These are phyloP conservation scores for Temnothorax longispinosus DNA, from an alignment of 1,140 invertebrate genomes.

Conservation along the genomic window DNA sequence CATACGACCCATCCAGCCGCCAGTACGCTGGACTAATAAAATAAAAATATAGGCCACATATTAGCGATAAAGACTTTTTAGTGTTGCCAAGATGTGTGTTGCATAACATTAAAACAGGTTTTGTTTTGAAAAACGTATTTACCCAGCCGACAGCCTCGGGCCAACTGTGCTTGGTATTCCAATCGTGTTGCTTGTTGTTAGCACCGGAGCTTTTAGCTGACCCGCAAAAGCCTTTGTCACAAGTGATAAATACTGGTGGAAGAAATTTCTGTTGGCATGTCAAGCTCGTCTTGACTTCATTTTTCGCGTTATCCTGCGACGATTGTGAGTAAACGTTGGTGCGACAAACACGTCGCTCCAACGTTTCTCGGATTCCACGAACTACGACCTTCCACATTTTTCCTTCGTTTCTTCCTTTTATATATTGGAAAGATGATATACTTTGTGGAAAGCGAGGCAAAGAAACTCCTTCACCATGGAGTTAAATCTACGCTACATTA, in stretches of 20 bases:
- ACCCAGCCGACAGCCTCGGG: constrained; percentile 81
- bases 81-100: background rate
- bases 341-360: constrained; percentile 78
- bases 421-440: background rate
- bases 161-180: constrained; percentile 77
- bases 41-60: constrained; percentile 62
- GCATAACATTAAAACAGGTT: background rate
- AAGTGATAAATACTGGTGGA: constrained; percentile 56
- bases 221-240: constrained; percentile 67
- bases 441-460: background rate
- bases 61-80: background rate
- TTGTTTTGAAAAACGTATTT: constrained; percentile 42
- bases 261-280: constrained; percentile 68
- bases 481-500: background rate
- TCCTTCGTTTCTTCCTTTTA: background rate
- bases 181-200: constrained; percentile 73
- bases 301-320: constrained; percentile 69
- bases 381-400: constrained; percentile 81
- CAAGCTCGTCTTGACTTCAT: constrained; percentile 71
- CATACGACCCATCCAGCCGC: constrained; percentile 76
- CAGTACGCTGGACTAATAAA: constrained; percentile 77
- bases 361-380: constrained; percentile 78
- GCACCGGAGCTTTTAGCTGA: constrained; percentile 64
- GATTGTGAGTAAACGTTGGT: constrained; percentile 80
- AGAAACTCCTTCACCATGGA: background rate